Evolutionary conservation across 2,113 vertebrate genomes (phyloP).

Genomic region (Arvicanthis niloticus): DNA sequence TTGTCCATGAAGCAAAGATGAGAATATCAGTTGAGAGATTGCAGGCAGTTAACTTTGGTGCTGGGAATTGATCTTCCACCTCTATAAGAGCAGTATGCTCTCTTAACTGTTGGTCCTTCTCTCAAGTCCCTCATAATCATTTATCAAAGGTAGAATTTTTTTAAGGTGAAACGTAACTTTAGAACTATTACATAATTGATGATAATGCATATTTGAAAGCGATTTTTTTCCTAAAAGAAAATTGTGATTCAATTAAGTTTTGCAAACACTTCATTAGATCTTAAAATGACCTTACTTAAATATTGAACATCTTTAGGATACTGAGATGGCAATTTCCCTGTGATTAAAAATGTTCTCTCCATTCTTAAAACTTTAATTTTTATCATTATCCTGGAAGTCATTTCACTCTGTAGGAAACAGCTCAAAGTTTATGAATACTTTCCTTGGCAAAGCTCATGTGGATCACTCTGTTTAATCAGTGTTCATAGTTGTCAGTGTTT

Average conservation of each 20-base stretch:
- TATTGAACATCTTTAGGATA: slow-evolving; percentile 70
- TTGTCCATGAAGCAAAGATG: background rate
- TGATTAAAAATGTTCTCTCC: slow-evolving; percentile 67
- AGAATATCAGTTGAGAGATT: too few species aligned
- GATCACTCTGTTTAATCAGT: background rate
- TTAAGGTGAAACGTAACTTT: slow-evolving; percentile 60
- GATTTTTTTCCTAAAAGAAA: slow-evolving; percentile 68
- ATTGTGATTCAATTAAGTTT: slow-evolving; percentile 80
- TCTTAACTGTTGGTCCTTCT: background rate
- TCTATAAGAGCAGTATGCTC: background rate
- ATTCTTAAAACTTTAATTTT: slow-evolving; percentile 71
- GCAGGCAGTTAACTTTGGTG: background rate
- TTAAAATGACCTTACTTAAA: slow-evolving; percentile 68
- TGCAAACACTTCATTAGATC: slow-evolving; percentile 67
- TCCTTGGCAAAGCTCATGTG: slow-evolving; percentile 17
- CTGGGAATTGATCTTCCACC: background rate
- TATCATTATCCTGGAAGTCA: slow-evolving; percentile 22
- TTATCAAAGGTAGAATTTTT: slow-evolving; percentile 35
- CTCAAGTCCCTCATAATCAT: background rate
- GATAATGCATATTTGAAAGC: slow-evolving; percentile 64
- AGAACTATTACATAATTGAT: slow-evolving; percentile 51
- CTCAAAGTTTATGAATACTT: slow-evolving; percentile 36
- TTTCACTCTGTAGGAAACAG: slow-evolving; percentile 31
- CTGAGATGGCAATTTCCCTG: slow-evolving; percentile 68
- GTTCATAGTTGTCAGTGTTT: slow-evolving; percentile 26